Percentiles rank a stretch among this genome's conserved stretches.
These are phyloP conservation scores for Rhinophrynus dorsalis DNA, from an alignment of 2,797 vertebrate species.

Conservation along the genomic window DNA sequence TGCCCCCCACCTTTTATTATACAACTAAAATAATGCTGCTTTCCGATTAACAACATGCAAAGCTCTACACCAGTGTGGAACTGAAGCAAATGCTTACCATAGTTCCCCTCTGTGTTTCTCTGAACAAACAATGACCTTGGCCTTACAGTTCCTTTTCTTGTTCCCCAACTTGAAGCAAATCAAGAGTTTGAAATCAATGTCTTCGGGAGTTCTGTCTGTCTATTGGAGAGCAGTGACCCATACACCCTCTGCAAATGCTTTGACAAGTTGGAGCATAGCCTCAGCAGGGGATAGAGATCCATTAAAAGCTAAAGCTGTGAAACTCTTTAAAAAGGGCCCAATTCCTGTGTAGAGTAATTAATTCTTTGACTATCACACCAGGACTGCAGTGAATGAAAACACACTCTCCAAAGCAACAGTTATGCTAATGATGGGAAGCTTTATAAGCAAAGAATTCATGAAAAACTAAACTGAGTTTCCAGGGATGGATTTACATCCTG, in stretches of 20 bases:
- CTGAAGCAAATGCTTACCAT: slow-evolving; percentile 11
- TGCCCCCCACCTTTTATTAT: too few relatives aligned
- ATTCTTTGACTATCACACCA: slow-evolving; percentile 62
- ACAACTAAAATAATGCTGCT: too few relatives aligned
- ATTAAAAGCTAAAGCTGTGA: slow-evolving; percentile 62
- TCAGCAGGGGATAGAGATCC: slow-evolving; percentile 55
- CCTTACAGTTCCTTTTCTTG: slow-evolving; percentile 4
- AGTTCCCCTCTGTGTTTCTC: slow-evolving; percentile 32
- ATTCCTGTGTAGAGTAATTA: slow-evolving; percentile 66
- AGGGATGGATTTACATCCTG: too few relatives aligned
- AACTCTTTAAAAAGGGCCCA: slow-evolving; percentile 58
- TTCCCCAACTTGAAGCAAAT: slow-evolving; percentile 42
- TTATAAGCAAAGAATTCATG: slow-evolving; percentile 49
- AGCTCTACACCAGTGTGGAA: too few relatives aligned
- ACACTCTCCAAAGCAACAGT: slow-evolving; percentile 53
- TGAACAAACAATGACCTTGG: slow-evolving; percentile 4
- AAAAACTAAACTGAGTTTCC: slow-evolving; percentile 11
- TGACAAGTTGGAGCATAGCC: slow-evolving; percentile 62
- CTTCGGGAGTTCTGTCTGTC: slow-evolving; percentile 27
- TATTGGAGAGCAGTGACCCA: slow-evolving; percentile 57
- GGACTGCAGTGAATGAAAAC: slow-evolving; percentile 61
- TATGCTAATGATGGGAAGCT: slow-evolving; percentile 47
- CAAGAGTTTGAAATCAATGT: slow-evolving; percentile 49
- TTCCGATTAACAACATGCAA: too few relatives aligned
- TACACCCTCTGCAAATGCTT: slow-evolving; percentile 53